Percentiles rank a stretch among this genome's conserved stretches.
phyloP scores from a whole-genome alignment of 1,140 invertebrate species.

The Drosophila quadrilineata region DNA sequence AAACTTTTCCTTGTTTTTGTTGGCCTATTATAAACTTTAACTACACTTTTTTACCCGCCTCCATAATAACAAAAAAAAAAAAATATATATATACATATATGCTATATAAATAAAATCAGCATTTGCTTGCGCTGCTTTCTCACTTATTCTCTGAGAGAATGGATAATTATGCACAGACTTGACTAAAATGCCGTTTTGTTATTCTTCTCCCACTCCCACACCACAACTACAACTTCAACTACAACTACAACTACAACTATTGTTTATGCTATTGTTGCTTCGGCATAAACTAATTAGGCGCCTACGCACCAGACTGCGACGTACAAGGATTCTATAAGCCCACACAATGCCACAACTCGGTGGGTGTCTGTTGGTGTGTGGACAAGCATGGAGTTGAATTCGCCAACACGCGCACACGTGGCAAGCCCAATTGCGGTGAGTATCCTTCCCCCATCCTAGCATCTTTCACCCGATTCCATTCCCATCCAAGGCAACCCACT shows the following conservation, averaged over 20 bases:
- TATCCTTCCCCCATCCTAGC: constrained; percentile 37
- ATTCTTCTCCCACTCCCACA: constrained; percentile 46
- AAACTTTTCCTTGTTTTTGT: constrained; percentile 55
- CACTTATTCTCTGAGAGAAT: constrained; percentile 15
- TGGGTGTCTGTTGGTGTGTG: constrained; percentile 95
- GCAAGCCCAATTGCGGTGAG: constrained; percentile 93
- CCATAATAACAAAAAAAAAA: constrained; percentile 3
- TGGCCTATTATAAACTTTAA: constrained; percentile 54
- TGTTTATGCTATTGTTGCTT: constrained; percentile 1
- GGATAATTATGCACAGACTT: constrained; percentile 43
- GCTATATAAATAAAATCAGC: constrained; percentile 37
- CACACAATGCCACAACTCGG: constrained; percentile 91
- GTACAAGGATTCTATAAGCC: constrained; percentile 92
- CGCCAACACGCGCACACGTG: constrained; percentile 90
- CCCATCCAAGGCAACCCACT: neutral
- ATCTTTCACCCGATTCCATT: no score
- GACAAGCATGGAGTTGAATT: constrained; percentile 95
- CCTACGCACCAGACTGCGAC: constrained; percentile 92
- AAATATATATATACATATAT: constrained; percentile 10
- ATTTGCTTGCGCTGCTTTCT: constrained; percentile 66
- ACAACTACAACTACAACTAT: constrained; percentile 29
- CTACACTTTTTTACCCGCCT: constrained; percentile 24
- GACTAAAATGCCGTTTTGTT: constrained; percentile 62
- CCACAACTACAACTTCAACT: constrained; percentile 32
- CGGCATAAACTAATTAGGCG: constrained; percentile 83